Evolutionary conservation across 2,888 invertebrate genomes (phyloP).

Genomic region (Thymelicus sylvestris): DNA sequence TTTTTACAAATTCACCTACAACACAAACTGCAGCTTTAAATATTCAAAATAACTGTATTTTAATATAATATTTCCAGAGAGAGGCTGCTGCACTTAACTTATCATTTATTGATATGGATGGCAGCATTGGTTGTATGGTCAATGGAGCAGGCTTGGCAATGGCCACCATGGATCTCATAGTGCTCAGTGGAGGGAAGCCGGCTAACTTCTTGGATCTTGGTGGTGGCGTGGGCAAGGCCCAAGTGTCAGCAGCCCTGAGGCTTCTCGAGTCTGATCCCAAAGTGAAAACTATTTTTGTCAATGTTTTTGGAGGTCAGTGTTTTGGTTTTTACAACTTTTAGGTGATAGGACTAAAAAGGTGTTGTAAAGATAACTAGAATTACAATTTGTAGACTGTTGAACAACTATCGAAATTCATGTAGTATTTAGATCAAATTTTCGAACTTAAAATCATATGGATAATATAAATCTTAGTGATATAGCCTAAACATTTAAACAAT

Average conservation of each 20-base stretch:
- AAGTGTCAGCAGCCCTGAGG: conserved; percentile 96
- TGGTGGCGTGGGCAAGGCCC: conserved; percentile 96
- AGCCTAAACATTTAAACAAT: too few relatives aligned
- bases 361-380: too few relatives aligned
- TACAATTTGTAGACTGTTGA: too few relatives aligned
- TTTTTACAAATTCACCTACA: too few relatives aligned
- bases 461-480: too few relatives aligned
- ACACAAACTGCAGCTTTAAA: not conserved
- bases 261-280: conserved; percentile 94
- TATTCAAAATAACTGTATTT: not conserved
- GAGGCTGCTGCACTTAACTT: conserved; percentile 95
- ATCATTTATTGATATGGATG: conserved; percentile 98
- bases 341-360: too few relatives aligned
- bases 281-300: conserved; percentile 97
- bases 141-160: conserved; percentile 99
- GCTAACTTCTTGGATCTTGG: conserved; percentile 99
- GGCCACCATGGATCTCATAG: conserved; percentile 99
- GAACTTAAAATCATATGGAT: too few relatives aligned
- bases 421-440: too few relatives aligned
- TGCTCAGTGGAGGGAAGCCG: conserved; percentile 97
- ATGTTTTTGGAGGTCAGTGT: conserved; percentile 94
- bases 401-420: too few relatives aligned
- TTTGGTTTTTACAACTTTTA: not conserved
- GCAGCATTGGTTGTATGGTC: conserved; percentile 98
- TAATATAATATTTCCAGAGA: conserved; percentile 69